These are phyloP conservation scores for Cistogaster globosa DNA, from an alignment of 2,888 invertebrate species.

Conservation along the genomic window DNA sequence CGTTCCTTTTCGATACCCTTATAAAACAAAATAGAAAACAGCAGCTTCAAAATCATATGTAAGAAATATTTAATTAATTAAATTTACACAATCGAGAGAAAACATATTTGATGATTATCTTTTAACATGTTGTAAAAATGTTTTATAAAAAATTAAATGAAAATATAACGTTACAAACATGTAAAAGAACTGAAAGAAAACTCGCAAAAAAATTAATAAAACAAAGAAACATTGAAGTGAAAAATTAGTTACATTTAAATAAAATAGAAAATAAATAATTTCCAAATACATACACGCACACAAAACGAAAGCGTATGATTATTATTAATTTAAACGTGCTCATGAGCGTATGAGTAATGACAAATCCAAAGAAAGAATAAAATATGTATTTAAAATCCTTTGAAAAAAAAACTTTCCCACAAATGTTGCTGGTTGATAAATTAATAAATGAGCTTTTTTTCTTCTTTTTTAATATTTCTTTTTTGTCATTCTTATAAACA, in stretches of 20 bases:
- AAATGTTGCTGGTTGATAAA: constrained; percentile 44
- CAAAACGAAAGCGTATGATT: constrained; percentile 51
- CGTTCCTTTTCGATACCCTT: too few species aligned
- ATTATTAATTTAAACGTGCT: constrained; percentile 13
- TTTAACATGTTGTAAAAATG: too few species aligned
- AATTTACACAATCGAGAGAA: too few species aligned
- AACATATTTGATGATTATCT: too few species aligned
- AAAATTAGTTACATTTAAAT: background rate
- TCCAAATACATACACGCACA: background rate
- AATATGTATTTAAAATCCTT: constrained; percentile 28
- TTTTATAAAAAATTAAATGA: too few species aligned
- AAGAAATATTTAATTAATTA: too few species aligned
- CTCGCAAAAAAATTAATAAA: background rate
- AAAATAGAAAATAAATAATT: background rate
- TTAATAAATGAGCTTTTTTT: constrained; percentile 36
- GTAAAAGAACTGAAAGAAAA: too few species aligned
- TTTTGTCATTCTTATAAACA: constrained; percentile 21
- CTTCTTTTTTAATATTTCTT: constrained; percentile 4
- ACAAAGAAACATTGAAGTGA: too few species aligned
- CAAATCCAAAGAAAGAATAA: constrained; percentile 1
- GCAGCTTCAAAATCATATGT: too few species aligned
- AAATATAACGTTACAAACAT: too few species aligned
- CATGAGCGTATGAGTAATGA: constrained; percentile 52
- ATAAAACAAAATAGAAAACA: too few species aligned
- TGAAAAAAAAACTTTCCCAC: constrained; percentile 51